Percentiles rank a stretch among this genome's conserved stretches.
Conservation (phyloP, 2,888 invertebrate species). For the Acleris emargana region DNA sequence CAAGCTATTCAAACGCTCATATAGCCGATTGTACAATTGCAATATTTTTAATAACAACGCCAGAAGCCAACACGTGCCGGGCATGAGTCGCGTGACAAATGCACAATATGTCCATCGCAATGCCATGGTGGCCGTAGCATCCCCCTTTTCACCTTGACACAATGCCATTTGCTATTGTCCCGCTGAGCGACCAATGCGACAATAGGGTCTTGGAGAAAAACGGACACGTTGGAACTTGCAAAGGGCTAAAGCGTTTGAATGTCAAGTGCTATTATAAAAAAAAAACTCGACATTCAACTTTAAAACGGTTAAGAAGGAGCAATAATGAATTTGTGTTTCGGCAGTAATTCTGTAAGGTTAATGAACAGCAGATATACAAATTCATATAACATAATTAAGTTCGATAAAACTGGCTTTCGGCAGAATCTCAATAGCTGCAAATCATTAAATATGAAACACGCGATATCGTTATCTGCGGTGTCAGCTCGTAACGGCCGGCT, state of each 20-base stretch:
- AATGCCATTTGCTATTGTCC: conserved; percentile 29
- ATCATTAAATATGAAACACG: conserved; percentile 12
- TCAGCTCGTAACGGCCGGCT: conserved; percentile 16
- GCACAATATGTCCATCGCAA: conserved; percentile 5
- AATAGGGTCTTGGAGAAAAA: conserved; percentile 14
- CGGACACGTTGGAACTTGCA: conserved; percentile 2
- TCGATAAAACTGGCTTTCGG: not conserved
- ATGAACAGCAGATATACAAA: not conserved
- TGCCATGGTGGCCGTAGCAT: conserved; percentile 11
- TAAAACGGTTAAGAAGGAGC: not conserved
- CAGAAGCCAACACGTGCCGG: not conserved
- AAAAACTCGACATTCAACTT: conserved; percentile 6
- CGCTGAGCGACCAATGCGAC: conserved; percentile 19
- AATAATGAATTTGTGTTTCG: too few species aligned
- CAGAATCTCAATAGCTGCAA: conserved; percentile 12
- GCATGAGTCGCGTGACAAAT: conserved; percentile 13
- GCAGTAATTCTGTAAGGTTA: too few species aligned
- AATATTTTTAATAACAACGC: not conserved
- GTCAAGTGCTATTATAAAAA: conserved; percentile 1
- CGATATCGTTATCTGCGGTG: conserved; percentile 18
- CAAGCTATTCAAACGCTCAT: not conserved
- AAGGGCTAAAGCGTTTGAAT: conserved; percentile 10
- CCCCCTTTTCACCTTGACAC: conserved; percentile 29
- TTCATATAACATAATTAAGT: not conserved
- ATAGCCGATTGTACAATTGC: not conserved